Percentiles rank a stretch among this genome's conserved stretches.
These are phyloP conservation scores for Caenorhabditis sp. DNA, from an alignment of 2,888 invertebrate species.

Conservation along the genomic window DNA sequence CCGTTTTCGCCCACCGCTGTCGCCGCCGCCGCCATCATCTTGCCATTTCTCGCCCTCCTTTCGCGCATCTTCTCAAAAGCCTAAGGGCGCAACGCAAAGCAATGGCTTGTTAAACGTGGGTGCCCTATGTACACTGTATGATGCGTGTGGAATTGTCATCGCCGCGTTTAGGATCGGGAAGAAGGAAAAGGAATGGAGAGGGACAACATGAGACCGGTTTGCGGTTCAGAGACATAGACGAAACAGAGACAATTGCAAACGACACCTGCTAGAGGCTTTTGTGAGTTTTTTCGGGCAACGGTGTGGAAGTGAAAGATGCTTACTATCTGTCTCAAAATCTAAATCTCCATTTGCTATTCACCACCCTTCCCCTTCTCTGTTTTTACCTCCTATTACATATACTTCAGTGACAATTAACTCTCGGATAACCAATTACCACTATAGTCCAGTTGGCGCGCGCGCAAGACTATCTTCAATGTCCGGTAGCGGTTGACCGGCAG, in stretches of 20 bases:
- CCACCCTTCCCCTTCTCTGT: too few relatives aligned
- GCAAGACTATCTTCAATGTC: not conserved
- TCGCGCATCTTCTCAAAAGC: slow-evolving; percentile 3
- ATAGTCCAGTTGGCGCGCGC: not conserved
- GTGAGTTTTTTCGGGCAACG: not conserved
- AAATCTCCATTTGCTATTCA: too few relatives aligned
- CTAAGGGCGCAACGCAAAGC: too few relatives aligned
- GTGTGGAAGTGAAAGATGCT: too few relatives aligned
- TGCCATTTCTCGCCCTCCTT: slow-evolving; percentile 2
- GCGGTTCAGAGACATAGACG: slow-evolving; percentile 9
- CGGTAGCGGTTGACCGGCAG: not conserved
- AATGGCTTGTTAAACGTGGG: slow-evolving; percentile 30
- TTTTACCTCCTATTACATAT: too few relatives aligned
- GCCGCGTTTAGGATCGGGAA: slow-evolving; percentile 42
- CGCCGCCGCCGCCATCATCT: not conserved
- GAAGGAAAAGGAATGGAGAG: slow-evolving; percentile 10
- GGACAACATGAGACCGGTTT: slow-evolving; percentile 13
- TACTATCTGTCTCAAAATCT: too few relatives aligned
- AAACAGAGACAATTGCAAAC: slow-evolving; percentile 1
- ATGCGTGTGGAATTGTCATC: slow-evolving; percentile 59
- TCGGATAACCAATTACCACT: slow-evolving; percentile 1
- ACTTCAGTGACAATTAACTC: not conserved
- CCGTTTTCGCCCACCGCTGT: too few relatives aligned
- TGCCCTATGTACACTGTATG: slow-evolving; percentile 61
- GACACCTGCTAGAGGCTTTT: not conserved